These are phyloP conservation scores for Cephalopachus bancanus DNA, from an alignment of 2,797 vertebrate species.

Conservation along the genomic window DNA sequence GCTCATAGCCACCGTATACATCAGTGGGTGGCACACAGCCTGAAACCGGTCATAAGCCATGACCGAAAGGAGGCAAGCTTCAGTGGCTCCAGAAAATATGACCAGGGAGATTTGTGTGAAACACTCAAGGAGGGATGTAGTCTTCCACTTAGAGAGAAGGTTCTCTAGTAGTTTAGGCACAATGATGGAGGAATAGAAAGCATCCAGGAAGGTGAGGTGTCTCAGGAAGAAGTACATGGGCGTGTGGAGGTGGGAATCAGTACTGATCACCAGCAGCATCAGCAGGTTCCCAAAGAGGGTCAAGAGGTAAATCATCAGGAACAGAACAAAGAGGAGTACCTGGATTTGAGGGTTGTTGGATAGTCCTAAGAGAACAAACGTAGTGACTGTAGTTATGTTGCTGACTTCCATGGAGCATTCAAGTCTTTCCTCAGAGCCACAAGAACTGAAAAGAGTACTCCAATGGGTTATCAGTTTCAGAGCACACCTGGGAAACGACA, in stretches of 20 bases:
- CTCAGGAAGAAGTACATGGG: conserved; percentile 85
- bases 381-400: conserved; percentile 56
- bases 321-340: conserved; percentile 58
- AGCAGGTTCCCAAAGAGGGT: conserved; percentile 76
- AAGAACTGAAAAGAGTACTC: not conserved
- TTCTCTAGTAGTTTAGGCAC: conserved; percentile 78
- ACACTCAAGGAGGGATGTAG: conserved; percentile 53
- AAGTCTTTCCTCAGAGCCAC: not conserved
- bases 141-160: conserved; percentile 75
- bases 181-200: conserved; percentile 76
- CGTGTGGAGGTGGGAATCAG: conserved; percentile 66
- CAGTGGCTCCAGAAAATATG: conserved; percentile 68
- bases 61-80: conserved; percentile 73
- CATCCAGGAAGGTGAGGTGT: conserved; percentile 81
- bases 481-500: not conserved
- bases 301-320: conserved; percentile 73
- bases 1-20: conserved; percentile 62
- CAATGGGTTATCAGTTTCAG: not conserved
- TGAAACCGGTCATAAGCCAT: conserved; percentile 79
- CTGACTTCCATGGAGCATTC: conserved; percentile 42
- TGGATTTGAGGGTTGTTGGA: conserved; percentile 53
- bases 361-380: conserved; percentile 80
- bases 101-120: conserved; percentile 66
- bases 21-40: conserved; percentile 72
- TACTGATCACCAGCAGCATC: conserved; percentile 70